These are phyloP conservation scores for Arvicanthis niloticus DNA, from an alignment of 2,113 vertebrate genomes.

Conservation along the genomic window DNA sequence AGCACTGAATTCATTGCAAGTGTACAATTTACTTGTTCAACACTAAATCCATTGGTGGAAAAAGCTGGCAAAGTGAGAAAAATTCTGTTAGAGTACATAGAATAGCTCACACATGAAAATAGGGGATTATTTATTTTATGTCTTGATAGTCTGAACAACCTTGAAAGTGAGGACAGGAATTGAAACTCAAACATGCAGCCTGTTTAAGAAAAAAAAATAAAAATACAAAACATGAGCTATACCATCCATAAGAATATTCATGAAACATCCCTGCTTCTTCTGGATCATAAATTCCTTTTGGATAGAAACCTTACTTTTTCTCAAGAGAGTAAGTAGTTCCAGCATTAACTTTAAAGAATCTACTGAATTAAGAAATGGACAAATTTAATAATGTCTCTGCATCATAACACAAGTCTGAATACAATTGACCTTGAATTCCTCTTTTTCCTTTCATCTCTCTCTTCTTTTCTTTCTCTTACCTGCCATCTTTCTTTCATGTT, in stretches of 20 bases:
- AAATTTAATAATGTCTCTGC: not conserved
- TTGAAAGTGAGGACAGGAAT: constrained; percentile 28
- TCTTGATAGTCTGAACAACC: not conserved
- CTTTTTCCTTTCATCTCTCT: not conserved
- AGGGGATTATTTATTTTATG: not conserved
- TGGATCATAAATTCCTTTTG: not conserved
- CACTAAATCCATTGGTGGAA: constrained; percentile 18
- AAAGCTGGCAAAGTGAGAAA: not conserved
- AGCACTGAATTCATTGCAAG: not conserved
- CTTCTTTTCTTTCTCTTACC: accelerated
- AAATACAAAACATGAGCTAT: not conserved
- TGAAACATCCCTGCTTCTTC: not conserved
- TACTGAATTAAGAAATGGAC: constrained; percentile 5
- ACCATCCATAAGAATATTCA: not conserved
- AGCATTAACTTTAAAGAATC: not conserved
- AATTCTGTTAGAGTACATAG: not conserved
- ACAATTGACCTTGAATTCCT: not conserved
- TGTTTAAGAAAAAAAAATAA: not conserved
- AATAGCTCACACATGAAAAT: not conserved
- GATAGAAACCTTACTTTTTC: constrained; percentile 27
- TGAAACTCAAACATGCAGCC: not conserved
- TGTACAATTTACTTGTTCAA: constrained; percentile 46
- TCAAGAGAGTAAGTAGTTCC: not conserved
- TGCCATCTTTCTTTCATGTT: not conserved
- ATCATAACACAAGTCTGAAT: not conserved